A percentile compares a stretch with the other conserved stretches of the same genome.
Conservation (phyloP, 1,140 invertebrate species). For the Panagrolaimus sp. region DNA sequence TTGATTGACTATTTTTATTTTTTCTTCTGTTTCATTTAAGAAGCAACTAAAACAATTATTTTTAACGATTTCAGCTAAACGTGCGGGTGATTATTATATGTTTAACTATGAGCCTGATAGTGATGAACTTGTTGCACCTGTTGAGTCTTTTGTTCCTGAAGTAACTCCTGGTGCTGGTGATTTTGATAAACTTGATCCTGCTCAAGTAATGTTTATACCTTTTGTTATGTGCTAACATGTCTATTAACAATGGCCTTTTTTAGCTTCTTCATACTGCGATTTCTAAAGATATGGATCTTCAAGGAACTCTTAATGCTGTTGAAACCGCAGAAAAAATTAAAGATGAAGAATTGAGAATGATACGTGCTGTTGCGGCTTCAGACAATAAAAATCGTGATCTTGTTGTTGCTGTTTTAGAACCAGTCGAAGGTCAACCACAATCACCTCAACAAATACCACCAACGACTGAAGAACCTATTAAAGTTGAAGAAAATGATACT, state of each 20-base stretch:
- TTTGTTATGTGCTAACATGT: slow-evolving; percentile 12
- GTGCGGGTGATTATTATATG: slow-evolving; percentile 58
- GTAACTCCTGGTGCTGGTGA: slow-evolving; percentile 47
- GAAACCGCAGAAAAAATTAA: slow-evolving; percentile 50
- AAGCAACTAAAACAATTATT: too few relatives aligned
- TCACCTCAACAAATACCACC: slow-evolving; percentile 1
- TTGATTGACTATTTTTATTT: not conserved
- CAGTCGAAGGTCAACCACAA: slow-evolving; percentile 18
- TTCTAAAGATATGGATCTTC: slow-evolving; percentile 44
- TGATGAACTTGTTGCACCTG: slow-evolving; percentile 40
- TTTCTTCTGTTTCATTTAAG: too few relatives aligned
- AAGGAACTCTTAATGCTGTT: slow-evolving; percentile 44
- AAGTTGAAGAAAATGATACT: slow-evolving; percentile 13
- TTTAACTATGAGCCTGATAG: slow-evolving; percentile 53
- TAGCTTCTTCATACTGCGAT: slow-evolving; percentile 52
- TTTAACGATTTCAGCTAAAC: slow-evolving; percentile 48
- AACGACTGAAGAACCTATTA: slow-evolving; percentile 1
- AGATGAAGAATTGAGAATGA: slow-evolving; percentile 48
- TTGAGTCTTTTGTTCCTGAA: slow-evolving; percentile 53
- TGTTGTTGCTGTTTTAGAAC: slow-evolving; percentile 20
- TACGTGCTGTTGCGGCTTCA: slow-evolving; percentile 33
- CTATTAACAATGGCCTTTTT: slow-evolving; percentile 22
- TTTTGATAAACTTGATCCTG: slow-evolving; percentile 52
- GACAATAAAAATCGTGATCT: slow-evolving; percentile 11
- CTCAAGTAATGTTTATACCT: slow-evolving; percentile 34